Base-by-base conservation (phyloP, 2,888 invertebrate genomes). In the Lasioglossum figueresi region DNA sequence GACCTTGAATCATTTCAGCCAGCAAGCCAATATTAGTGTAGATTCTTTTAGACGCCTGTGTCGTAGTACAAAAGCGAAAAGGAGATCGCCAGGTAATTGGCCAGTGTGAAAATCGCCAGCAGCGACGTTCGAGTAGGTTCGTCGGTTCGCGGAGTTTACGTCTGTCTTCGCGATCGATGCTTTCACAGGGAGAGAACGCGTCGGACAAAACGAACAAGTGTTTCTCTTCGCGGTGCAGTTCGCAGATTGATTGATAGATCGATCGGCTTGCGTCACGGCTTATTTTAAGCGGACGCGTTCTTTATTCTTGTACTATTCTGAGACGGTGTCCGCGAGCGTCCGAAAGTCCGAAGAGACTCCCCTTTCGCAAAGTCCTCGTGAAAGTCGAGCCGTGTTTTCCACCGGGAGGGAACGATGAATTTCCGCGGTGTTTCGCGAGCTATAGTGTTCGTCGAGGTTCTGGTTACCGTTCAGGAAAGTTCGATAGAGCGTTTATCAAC, bases 181-280 rank as follows among this genome's bases (percentile, higher is more conserved):
- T 76, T 73, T 80, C 76, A 75, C 76, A 52, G 52, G 75, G 73
- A 72, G 73, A 75, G 80, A 80, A 71, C 34, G 45, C 52, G 52
- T 71, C 71, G 66, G 63, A 82, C 82, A 89, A 85, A 84, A 82
- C 78, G 76, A 83, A 84, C 88, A 80, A 87, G 82, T 79, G 81
- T 83, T 84, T 78, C 82, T 82, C 79, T 75, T 82, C 72, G 72
- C 80, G 79, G 82, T 79, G 76, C 85, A 71, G 78, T 80, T 86
- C 77, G 81, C 76, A 34, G 79, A 79, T 89, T 83, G 87, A 89
- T 90, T 80, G 89, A 90, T 86, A 83, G 85, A 90, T 90, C 90
- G 88, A 90, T 86, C 84, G 76, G 56, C 52, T 84, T 85, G 82
- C 91, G 89, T 91, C 89, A 90, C 80, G 73, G 68, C 27, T 76